These are phyloP conservation scores for Ichneumoninae sp. DNA, from an alignment of 2,888 invertebrate species.

Conservation along the genomic window DNA sequence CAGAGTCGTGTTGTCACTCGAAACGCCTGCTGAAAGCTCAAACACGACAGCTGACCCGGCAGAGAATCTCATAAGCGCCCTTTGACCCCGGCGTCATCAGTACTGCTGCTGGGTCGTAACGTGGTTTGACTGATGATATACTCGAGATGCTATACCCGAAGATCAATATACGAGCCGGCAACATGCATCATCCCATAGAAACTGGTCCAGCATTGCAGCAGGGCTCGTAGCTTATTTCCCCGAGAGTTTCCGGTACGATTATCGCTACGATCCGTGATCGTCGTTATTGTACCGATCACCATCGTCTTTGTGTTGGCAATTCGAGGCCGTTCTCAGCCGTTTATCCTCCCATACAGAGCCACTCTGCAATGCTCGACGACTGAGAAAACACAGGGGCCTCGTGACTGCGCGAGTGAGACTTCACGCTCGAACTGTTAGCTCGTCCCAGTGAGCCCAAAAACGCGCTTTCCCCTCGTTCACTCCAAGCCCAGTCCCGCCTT, in stretches of 20 bases:
- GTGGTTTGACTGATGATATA: constrained; percentile 62
- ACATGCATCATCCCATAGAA: constrained; percentile 5
- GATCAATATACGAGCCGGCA: constrained; percentile 27
- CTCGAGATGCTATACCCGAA: constrained; percentile 32
- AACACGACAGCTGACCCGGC: constrained; percentile 54
- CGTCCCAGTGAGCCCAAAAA: constrained; percentile 50
- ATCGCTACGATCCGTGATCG: constrained; percentile 51
- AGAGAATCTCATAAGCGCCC: constrained; percentile 34
- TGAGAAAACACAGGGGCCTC: constrained; percentile 8
- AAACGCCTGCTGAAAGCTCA: constrained; percentile 21
- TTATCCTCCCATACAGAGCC: constrained; percentile 39
- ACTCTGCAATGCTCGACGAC: neutral
- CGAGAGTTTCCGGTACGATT: constrained; percentile 59
- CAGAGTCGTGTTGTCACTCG: constrained; percentile 15
- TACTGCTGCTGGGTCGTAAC: constrained; percentile 51
- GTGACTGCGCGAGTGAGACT: constrained; percentile 34
- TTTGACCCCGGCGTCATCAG: constrained; percentile 54
- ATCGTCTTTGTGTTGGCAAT: constrained; percentile 57
- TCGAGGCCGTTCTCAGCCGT: constrained; percentile 57
- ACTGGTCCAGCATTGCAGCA: neutral
- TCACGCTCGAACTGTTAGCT: constrained; percentile 51
- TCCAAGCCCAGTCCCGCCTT: neutral
- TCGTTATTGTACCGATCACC: constrained; percentile 58
- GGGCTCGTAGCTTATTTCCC: constrained; percentile 15
- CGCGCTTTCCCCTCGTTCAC: constrained; percentile 35